phyloP scores from a whole-genome alignment of 2,113 vertebrate species.

The Ursus arctos region DNA sequence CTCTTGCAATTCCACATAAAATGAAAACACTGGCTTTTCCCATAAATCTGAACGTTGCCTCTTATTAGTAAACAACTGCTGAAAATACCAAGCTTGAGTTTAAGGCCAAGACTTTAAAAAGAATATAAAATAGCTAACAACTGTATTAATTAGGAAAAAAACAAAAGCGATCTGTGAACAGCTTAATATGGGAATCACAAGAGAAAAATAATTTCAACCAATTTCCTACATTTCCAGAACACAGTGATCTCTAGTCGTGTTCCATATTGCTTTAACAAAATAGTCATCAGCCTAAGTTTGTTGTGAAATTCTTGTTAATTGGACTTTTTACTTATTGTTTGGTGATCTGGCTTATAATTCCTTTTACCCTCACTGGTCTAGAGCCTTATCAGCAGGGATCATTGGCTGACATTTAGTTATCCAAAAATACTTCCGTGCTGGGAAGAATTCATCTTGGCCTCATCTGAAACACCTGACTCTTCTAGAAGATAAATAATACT shows the following conservation, averaged over 20 bases:
- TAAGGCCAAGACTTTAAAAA: not conserved
- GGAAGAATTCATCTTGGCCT: conserved; percentile 19
- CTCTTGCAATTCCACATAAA: not conserved
- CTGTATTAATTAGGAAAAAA: not conserved
- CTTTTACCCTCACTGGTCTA: not conserved
- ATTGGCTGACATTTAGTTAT: conserved; percentile 49
- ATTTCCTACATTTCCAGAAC: conserved; percentile 44
- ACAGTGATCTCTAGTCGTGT: not conserved
- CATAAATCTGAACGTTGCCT: not conserved
- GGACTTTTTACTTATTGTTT: conserved; percentile 42
- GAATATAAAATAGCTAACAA: conserved; percentile 40
- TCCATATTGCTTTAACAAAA: conserved; percentile 58
- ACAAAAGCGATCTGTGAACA: not conserved
- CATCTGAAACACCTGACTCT: conserved; percentile 45
- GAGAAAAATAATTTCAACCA: conserved; percentile 47
- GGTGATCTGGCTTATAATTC: conserved; percentile 52
- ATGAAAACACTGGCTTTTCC: conserved; percentile 25
- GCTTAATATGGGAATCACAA: conserved; percentile 28
- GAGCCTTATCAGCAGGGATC: conserved; percentile 24
- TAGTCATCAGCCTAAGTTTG: not conserved
- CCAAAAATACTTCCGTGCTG: conserved; percentile 28
- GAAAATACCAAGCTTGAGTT: conserved; percentile 1
- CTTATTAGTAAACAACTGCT: conserved; percentile 22
- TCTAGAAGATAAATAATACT: conserved; percentile 23
- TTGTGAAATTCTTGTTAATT: conserved; percentile 49